Base-by-base conservation (phyloP, 2,113 vertebrate genomes). In the Trematocara nigrifrons region DNA sequence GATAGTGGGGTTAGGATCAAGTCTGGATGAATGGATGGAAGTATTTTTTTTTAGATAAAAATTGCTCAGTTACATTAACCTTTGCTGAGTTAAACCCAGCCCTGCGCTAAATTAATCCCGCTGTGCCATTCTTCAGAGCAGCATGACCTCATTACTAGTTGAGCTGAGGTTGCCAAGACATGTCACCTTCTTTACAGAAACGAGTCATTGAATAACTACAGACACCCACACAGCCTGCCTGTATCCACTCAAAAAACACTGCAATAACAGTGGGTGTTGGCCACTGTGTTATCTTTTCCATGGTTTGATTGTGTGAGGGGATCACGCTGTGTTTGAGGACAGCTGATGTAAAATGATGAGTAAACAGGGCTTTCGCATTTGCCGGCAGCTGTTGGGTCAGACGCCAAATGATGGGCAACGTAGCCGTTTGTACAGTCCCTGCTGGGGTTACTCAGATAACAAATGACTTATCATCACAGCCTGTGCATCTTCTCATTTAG, bases 241-340 rank as follows among this genome's bases (percentile, higher is more conserved):
- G 54, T 1, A 52, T 33, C 61, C 53, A 16, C 76, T 87, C 80
- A 74, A n/a, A 42, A 74, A 10, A 29, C 31, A 71, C 26, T 1
- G 7, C 20, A 82, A 20, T 6, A 79, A 83, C 31, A 80, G 35
- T 49, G 29, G 42, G 64, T 15, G 1, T 74, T 0, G 20, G 47
- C 53, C 42, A 52, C 26, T 8, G 42, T 45, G 35, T 86, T 87
- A 83, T 90, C 84, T 84, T 18, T 54, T 35, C 42, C 20, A 54
- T 2, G 51, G 77, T 76, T 71, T 49, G 49, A n/a, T 12, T 40
- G 71, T 78, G 80, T 12, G 38, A 33, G n/a, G 8, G 13, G 88
- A 80, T 79, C 85, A 22, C 33, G n/a, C 8, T 83, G 91, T 93
- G 90, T 93, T 92, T 94, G 90, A 89, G 79, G 86, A 89, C 66